These are phyloP conservation scores for Drosophila macrothrix DNA, from an alignment of 2,888 invertebrate species.

Conservation along the genomic window DNA sequence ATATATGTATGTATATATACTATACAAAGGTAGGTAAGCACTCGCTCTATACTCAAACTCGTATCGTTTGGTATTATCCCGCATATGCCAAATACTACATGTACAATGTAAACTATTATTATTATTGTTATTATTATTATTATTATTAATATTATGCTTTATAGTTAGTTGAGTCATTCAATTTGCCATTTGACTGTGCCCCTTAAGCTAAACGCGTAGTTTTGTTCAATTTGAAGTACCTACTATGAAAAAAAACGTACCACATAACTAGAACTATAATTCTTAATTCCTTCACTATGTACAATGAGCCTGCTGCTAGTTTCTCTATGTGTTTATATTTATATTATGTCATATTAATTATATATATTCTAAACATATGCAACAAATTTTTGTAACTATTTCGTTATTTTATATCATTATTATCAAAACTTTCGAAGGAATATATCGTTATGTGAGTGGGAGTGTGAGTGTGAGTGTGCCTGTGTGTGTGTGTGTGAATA, in stretches of 20 bases:
- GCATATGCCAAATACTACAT: constrained; percentile 19
- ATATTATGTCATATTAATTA: not conserved
- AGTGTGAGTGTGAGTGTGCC: not conserved
- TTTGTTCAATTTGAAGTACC: constrained; percentile 7
- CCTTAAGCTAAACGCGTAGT: constrained; percentile 32
- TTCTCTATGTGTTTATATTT: not conserved
- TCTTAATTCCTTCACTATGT: constrained; percentile 25
- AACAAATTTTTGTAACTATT: constrained; percentile 47
- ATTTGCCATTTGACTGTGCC: constrained; percentile 50
- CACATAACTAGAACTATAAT: constrained; percentile 26
- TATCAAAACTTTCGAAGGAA: constrained; percentile 24
- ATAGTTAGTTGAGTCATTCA: constrained; percentile 54
- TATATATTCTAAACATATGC: constrained; percentile 52
- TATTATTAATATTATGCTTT: constrained; percentile 15
- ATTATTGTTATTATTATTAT: not conserved
- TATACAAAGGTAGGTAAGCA: constrained; percentile 10
- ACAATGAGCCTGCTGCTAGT: constrained; percentile 37
- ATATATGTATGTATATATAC: constrained; percentile 16
- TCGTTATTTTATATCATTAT: constrained; percentile 19
- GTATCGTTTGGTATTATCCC: constrained; percentile 7
- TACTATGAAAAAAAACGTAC: constrained; percentile 38
- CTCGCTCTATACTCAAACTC: constrained; percentile 4
- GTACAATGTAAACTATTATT: constrained; percentile 15
- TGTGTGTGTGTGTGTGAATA: constrained; percentile 9
- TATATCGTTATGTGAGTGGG: constrained; percentile 16